Evolutionary conservation across 2,113 vertebrate species (phyloP).

Genomic region (Triplophysa siluroides): DNA sequence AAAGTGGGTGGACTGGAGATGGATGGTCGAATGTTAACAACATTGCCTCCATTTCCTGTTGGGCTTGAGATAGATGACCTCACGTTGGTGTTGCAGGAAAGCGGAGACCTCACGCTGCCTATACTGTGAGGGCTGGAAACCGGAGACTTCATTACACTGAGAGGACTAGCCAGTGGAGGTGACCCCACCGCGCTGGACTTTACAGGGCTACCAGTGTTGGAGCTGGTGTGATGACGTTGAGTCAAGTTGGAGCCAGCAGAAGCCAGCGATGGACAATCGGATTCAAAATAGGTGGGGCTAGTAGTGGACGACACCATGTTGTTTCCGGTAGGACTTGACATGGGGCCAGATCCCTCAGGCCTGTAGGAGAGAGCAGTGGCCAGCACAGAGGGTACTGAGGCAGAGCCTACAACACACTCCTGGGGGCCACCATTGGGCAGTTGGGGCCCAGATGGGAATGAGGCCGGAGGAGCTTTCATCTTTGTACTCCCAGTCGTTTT

Average conservation of each 20-base stretch:
- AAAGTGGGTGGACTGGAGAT: conserved; percentile 87
- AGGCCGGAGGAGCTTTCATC: conserved; percentile 70
- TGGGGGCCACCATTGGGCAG: conserved; percentile 73
- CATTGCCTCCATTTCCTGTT: conserved; percentile 74
- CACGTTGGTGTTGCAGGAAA: conserved; percentile 86
- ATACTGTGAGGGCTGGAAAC: conserved; percentile 95
- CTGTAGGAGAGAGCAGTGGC: conserved; percentile 81
- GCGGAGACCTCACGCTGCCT: conserved; percentile 89
- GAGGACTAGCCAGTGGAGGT: conserved; percentile 89
- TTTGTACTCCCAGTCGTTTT: conserved; percentile 68
- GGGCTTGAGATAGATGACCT: conserved; percentile 92
- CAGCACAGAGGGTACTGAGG: conserved; percentile 67
- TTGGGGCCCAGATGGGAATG: conserved; percentile 70
- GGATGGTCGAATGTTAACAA: conserved; percentile 74
- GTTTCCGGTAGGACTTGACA: conserved; percentile 81
- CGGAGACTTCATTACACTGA: conserved; percentile 93
- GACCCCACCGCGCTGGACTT: conserved; percentile 88
- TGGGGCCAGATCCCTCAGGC: conserved; percentile 73
- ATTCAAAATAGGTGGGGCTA: conserved; percentile 84
- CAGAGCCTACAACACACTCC: conserved; percentile 73
- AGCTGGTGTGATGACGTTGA: conserved; percentile 80
- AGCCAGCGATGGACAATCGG: conserved; percentile 75
- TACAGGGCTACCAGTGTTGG: conserved; percentile 87
- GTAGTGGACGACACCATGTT: conserved; percentile 90
- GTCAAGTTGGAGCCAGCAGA: conserved; percentile 78